These are phyloP conservation scores for Sitodiplosis mosellana DNA, from an alignment of 1,140 invertebrate species.

Conservation along the genomic window DNA sequence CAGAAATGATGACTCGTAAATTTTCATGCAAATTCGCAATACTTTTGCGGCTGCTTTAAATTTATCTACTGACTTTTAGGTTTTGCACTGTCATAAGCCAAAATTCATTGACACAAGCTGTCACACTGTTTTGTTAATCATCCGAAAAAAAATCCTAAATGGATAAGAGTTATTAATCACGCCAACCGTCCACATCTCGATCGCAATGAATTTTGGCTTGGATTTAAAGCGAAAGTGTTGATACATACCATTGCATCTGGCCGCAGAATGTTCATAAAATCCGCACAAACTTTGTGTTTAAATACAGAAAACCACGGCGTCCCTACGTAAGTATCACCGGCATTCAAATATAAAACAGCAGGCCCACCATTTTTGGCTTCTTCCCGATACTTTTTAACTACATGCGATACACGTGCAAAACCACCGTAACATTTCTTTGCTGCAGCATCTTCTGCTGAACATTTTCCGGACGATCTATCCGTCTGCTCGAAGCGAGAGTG, in stretches of 20 bases:
- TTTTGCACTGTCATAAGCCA: too few species aligned
- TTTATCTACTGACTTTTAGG: too few species aligned
- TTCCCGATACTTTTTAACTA: constrained; percentile 35
- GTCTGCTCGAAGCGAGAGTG: constrained; percentile 70
- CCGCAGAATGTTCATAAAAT: constrained; percentile 55
- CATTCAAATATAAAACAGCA: constrained; percentile 42
- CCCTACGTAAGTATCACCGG: constrained; percentile 79
- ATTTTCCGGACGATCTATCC: constrained; percentile 41
- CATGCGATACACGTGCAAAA: constrained; percentile 50
- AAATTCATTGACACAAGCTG: too few species aligned
- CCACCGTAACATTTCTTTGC: constrained; percentile 59
- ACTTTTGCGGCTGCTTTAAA: too few species aligned
- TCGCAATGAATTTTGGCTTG: too few species aligned
- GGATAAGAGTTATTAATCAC: too few species aligned
- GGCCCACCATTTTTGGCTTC: constrained; percentile 30
- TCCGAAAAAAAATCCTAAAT: too few species aligned
- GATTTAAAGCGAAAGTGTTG: too few species aligned
- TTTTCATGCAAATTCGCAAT: too few species aligned
- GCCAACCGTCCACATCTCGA: too few species aligned
- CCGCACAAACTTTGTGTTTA: constrained; percentile 53
- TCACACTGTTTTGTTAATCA: too few species aligned
- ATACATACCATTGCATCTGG: constrained; percentile 69
- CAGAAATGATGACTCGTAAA: too few species aligned
- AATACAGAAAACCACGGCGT: constrained; percentile 63
- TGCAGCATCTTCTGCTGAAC: constrained; percentile 30